Evolutionary conservation across 2,888 invertebrate species (phyloP), one percentile per base, ranked within the genome.

Genomic region (Pycnomerus fuliginosus): DNA sequence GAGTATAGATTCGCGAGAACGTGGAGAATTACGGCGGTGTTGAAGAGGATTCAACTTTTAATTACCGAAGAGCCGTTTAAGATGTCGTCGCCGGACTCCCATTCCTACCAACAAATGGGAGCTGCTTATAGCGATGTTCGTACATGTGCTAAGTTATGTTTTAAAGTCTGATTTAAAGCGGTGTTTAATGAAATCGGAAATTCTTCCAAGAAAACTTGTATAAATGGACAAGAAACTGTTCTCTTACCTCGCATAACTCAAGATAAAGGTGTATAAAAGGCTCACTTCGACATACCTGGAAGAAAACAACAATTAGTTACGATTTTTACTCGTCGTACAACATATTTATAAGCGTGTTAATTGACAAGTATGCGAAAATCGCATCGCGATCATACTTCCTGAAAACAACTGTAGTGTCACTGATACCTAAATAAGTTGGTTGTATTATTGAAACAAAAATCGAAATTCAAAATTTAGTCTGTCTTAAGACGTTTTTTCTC

Each of bases 201-300:
- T 46, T 46, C 42, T 44, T 44, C 44, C 30, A 35, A 31, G 46
- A 46, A 46, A 44, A 44, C 25, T 27, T 11, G 27, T 37, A 35
- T 4, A 4, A 15, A 14, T 35, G 42, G 35, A 29, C 25, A 32
- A 14, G 30, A 8, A 27, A 40, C 24, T 30, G 31, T 20, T 36
- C 36, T 22, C 36, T 36, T 20, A 25, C 30, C 36, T 36, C 27
- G 33, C 37, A 23, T 29, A 37, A 28, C 32, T 44, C 33, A 17
- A 20, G 38, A 44, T 38, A 29, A 23, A 17, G 16, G 35, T 24
- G 23, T 23, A 23, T 39, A 44, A 45, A 45, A 40, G 35, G 27
- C 22, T 28, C 25, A 11, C 35, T 7, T n/a, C 22, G 16, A 46
- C 46, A 42, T 46, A 46, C 46, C 46, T 46, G 42, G 20, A 46